Percentiles rank a stretch among this genome's conserved stretches.
Evolutionary conservation across 2,797 vertebrate species (phyloP).

Genomic region (Nasua narica): DNA sequence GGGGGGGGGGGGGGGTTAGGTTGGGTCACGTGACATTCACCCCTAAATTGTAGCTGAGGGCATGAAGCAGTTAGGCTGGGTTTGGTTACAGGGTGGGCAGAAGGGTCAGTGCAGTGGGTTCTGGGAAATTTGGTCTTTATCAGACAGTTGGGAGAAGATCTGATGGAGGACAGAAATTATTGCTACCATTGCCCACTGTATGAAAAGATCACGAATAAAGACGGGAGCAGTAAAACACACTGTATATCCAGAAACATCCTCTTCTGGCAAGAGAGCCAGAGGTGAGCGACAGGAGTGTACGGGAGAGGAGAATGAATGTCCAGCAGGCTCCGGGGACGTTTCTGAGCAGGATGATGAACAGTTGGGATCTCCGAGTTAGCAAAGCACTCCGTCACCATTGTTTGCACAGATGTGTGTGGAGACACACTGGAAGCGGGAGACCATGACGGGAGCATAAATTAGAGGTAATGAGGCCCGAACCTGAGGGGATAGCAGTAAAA

Average conservation of each 20-base stretch:
- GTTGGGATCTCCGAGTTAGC: background rate
- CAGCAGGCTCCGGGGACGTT: background rate
- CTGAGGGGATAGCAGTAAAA: background rate
- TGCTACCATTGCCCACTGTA: background rate
- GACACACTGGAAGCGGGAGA: background rate
- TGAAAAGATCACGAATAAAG: background rate
- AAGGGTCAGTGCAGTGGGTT: background rate
- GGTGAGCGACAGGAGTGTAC: background rate
- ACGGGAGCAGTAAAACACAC: background rate
- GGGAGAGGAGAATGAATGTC: background rate
- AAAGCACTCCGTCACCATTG: background rate
- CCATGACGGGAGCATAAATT: background rate
- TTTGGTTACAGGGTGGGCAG: background rate
- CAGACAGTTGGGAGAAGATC: background rate
- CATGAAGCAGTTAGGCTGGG: background rate
- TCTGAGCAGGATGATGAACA: background rate
- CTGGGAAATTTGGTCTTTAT: background rate
- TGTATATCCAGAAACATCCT: background rate
- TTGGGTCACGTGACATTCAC: background rate
- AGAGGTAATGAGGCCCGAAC: background rate
- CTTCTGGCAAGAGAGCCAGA: background rate
- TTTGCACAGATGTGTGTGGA: background rate
- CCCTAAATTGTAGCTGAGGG: background rate
- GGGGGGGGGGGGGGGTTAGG: background rate
- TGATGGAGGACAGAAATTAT: background rate